These are phyloP conservation scores for Epicampocera succincta DNA, from an alignment of 2,888 invertebrate species.

Conservation along the genomic window DNA sequence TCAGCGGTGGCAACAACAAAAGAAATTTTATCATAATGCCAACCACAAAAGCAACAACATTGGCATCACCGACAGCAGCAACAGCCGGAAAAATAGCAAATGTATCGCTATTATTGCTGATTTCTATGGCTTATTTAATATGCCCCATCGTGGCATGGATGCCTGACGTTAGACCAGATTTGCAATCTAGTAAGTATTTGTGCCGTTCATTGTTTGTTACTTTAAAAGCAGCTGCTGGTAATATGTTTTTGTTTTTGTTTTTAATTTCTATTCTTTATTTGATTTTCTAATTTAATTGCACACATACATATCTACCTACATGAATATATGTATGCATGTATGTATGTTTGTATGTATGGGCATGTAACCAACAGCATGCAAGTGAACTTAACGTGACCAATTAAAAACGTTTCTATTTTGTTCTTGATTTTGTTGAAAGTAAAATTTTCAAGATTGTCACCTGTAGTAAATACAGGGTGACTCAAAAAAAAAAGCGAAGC, in stretches of 20 bases:
- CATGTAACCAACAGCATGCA: slow-evolving; percentile 57
- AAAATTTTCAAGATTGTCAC: slow-evolving; percentile 35
- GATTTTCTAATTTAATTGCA: no score
- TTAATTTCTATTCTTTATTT: slow-evolving; percentile 62
- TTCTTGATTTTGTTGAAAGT: slow-evolving; percentile 13
- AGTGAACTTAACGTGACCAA: slow-evolving; percentile 58
- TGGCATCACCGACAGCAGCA: slow-evolving; percentile 10
- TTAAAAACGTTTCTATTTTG: slow-evolving; percentile 34
- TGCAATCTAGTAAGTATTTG: slow-evolving; percentile 77
- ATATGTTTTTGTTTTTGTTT: slow-evolving; percentile 29
- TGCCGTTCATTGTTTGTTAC: slow-evolving; percentile 1
- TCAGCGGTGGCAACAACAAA: slow-evolving; percentile 33
- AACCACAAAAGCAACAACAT: slow-evolving; percentile 27
- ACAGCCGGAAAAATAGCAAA: slow-evolving; percentile 29
- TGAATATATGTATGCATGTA: background rate
- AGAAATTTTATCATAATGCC: slow-evolving; percentile 50
- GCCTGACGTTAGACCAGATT: slow-evolving; percentile 80
- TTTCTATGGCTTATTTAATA: slow-evolving; percentile 66
- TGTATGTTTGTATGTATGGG: background rate
- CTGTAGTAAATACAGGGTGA: background rate
- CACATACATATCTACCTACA: background rate
- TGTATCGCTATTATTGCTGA: slow-evolving; percentile 63
- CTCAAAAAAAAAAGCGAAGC: no score
- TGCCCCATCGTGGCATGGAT: slow-evolving; percentile 75
- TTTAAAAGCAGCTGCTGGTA: background rate